Percentiles rank a stretch among this genome's conserved stretches.
These are phyloP conservation scores for Drosophila stalkeri DNA, from an alignment of 2,888 invertebrate species.

Conservation along the genomic window DNA sequence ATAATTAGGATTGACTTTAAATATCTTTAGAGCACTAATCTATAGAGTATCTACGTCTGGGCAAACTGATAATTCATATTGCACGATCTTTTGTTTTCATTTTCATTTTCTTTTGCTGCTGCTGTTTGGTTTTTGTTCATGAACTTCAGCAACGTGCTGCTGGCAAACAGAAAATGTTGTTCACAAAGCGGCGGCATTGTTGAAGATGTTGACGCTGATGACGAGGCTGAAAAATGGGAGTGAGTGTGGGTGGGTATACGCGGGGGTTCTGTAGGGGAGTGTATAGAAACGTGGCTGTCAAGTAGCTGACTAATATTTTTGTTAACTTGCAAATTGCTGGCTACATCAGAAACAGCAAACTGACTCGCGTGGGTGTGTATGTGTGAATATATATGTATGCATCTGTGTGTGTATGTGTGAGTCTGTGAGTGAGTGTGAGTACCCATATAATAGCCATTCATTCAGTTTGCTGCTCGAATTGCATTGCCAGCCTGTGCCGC, in stretches of 20 bases:
- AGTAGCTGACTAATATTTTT: constrained; percentile 66
- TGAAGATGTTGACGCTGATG: constrained; percentile 36
- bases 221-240: constrained; percentile 9
- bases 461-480: constrained; percentile 35
- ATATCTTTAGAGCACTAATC: neutral
- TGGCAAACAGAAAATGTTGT: constrained; percentile 26
- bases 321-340: constrained; percentile 64
- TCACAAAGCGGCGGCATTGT: constrained; percentile 55
- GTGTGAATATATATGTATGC: neutral
- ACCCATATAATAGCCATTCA: constrained; percentile 21
- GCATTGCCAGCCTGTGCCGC: constrained; percentile 30
- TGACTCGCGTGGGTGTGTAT: neutral
- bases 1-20: neutral
- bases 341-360: constrained; percentile 26
- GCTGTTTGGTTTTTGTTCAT: constrained; percentile 58
- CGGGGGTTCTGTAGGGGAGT: neutral
- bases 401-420: neutral
- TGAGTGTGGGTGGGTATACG: neutral
- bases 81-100: constrained; percentile 25
- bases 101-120: constrained; percentile 10
- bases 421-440: neutral
- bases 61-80: constrained; percentile 1
- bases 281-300: constrained; percentile 43
- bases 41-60: constrained; percentile 35
- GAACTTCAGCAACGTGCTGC: constrained; percentile 62